Evolutionary conservation across 2,797 vertebrate genomes (phyloP).

Genomic region (Acrossocheilus wenchowensis): DNA sequence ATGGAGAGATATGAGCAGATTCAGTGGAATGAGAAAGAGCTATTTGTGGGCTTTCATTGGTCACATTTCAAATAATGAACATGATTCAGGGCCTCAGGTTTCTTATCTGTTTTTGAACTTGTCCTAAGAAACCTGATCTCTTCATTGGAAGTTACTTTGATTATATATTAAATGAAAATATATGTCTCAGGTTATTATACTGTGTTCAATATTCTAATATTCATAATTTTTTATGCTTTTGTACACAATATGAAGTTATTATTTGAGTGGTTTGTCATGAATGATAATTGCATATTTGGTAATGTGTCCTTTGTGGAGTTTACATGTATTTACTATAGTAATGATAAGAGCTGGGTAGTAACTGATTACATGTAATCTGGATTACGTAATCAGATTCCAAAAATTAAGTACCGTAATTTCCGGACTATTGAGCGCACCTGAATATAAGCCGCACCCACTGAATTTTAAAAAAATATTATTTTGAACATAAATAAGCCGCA

Average conservation of each 20-base stretch:
- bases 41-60: not conserved
- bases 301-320: not conserved
- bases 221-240: not conserved
- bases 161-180: not conserved
- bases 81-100: not conserved
- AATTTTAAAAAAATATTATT: too few relatives aligned
- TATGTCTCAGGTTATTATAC: not conserved
- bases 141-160: not conserved
- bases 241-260: not conserved
- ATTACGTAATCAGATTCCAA: too few relatives aligned
- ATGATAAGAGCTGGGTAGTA: not conserved
- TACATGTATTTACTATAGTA: not conserved
- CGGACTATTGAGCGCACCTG: too few relatives aligned
- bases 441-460: too few relatives aligned
- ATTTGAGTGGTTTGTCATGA: not conserved
- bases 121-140: not conserved
- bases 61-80: slow-evolving; percentile 13
- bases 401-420: too few relatives aligned
- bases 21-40: slow-evolving; percentile 18
- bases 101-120: not conserved
- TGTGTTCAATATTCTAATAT: not conserved
- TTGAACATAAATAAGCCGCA: too few relatives aligned
- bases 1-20: slow-evolving; percentile 29
- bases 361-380: too few relatives aligned
- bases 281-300: not conserved